phyloP scores from a whole-genome alignment of 2,113 vertebrate genomes.

The Macaca mulatta region DNA sequence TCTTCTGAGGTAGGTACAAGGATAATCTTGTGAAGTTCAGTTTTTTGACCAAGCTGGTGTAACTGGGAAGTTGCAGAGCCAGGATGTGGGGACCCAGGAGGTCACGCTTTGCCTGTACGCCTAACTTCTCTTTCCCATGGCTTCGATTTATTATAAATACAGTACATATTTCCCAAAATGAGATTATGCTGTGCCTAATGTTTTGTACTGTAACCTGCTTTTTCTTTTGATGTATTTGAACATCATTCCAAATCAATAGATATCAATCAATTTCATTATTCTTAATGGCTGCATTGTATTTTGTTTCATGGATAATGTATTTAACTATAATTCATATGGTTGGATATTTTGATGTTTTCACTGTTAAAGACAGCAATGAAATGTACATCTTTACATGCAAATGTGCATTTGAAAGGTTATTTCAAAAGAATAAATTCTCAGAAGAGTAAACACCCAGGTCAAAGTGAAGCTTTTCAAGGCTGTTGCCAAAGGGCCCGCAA shows the following conservation, averaged over 20 bases:
- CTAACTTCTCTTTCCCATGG: background rate
- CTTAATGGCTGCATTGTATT: background rate
- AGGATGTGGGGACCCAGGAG: accelerated
- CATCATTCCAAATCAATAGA: background rate
- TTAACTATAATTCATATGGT: background rate
- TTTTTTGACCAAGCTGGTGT: background rate
- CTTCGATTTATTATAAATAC: background rate
- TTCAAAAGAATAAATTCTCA: background rate
- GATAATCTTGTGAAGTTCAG: background rate
- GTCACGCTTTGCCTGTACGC: background rate
- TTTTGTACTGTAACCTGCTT: background rate
- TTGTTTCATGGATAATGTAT: background rate
- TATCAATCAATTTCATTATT: background rate
- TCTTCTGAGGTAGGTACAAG: background rate
- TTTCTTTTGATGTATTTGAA: background rate
- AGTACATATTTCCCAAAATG: background rate
- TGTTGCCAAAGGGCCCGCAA: background rate
- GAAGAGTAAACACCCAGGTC: background rate
- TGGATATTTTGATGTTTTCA: background rate
- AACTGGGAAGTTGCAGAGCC: background rate
- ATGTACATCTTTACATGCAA: background rate
- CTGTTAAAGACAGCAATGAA: background rate
- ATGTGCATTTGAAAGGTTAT: background rate
- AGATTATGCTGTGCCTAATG: background rate
- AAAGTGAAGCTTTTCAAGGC: background rate